Evolutionary conservation across 2,113 vertebrate species (phyloP).

Genomic region (Elgaria multicarinata): DNA sequence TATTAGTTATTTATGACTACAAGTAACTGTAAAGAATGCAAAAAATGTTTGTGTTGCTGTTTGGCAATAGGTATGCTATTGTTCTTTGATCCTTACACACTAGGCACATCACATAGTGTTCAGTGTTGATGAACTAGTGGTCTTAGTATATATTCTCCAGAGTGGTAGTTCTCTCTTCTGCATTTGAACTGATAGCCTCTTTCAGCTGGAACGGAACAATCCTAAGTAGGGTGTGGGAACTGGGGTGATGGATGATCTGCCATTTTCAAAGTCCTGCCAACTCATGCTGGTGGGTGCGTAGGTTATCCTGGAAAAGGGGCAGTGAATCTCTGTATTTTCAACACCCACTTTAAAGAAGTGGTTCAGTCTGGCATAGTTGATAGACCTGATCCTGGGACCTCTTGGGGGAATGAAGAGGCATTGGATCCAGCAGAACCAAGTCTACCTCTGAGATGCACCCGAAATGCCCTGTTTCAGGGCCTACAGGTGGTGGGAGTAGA

Average conservation of each 20-base stretch:
- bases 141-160: background rate
- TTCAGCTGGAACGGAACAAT: background rate
- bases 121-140: background rate
- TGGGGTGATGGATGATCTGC: background rate
- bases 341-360: background rate
- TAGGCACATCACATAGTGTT: background rate
- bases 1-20: conserved; percentile 29
- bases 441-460: background rate
- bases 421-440: background rate
- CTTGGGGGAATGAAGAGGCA: no score
- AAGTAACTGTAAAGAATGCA: conserved; percentile 20
- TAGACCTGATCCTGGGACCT: background rate
- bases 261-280: background rate
- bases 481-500: no score
- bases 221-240: background rate
- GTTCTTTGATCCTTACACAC: conserved; percentile 2
- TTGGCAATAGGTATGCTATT: background rate
- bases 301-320: background rate
- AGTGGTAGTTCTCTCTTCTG: background rate
- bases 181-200: background rate
- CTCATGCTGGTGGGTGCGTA: background rate
- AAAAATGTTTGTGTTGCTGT: conserved; percentile 27
- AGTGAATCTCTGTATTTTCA: background rate
- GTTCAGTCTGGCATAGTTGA: background rate
- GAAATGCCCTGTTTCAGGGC: no score